Base-by-base conservation (phyloP, 2,797 vertebrate species). In the Hozukius guyotensis region DNA sequence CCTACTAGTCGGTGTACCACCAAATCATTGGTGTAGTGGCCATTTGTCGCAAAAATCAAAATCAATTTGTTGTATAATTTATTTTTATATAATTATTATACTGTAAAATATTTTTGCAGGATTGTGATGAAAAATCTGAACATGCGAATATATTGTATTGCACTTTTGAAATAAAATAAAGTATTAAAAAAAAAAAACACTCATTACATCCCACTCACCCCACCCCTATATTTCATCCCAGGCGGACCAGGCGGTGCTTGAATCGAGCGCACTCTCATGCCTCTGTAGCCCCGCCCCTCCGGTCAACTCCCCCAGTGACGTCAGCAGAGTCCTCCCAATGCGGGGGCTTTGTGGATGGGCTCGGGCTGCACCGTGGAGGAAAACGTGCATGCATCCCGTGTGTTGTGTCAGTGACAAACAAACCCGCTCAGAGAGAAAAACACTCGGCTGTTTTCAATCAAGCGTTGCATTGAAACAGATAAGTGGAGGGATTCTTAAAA, bases 291-390 rank as follows among this genome's bases (percentile, higher is more conserved):
- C 92, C 92, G 81, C 94, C 93, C 78, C 78, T 46, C 22, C 14
- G 52, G 92, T 87, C 16, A 63, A 89, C 93, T 73, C 91, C 91
- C 93, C 84, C 87, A 20, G 8, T 94, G 86, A 94, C 92, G 92
- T 2, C 76, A 81, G 1, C 27, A 38, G 49, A 81, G 24, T 76
- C 93, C 93, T 87, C 82, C 92, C 93, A 87, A 78, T 89, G 91
- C 89, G 55, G 83, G 72, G 86, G 76, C 84, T 77, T 8, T 31
- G 84, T 80, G 74, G 77, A 82, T 72, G 80, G 72, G 80, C 27
- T 27, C 75, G 75, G 89, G 70, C 77, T 74, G 82, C 63, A 3
- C 78, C 34, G 88, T 86, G 85, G 82, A 81, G 57, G 16, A 68
- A 81, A 92, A 88, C 86, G 90, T 92, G 91, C 74, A 4, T n/a